A percentile compares a stretch with the other conserved stretches of the same genome.
Evolutionary conservation across 2,888 invertebrate species (phyloP).

Genomic region (Rotaria sp.): DNA sequence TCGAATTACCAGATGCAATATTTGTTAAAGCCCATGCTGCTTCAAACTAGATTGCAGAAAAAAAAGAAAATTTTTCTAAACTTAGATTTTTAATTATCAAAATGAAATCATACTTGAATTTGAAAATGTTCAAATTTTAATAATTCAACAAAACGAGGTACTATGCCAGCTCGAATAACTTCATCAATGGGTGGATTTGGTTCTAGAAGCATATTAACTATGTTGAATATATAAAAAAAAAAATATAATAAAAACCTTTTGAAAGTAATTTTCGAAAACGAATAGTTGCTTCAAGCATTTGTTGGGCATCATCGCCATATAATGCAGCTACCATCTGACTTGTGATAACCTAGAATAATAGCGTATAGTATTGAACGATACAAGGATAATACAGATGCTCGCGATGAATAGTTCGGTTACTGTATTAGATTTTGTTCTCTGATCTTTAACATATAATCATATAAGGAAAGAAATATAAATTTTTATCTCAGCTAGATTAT

Average conservation of each 20-base stretch:
- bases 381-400: too few species aligned
- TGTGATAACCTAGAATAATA: neutral
- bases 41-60: constrained; percentile 70
- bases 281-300: constrained; percentile 78
- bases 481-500: too few species aligned
- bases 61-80: neutral
- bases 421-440: too few species aligned
- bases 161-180: constrained; percentile 85
- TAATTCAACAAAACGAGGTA: constrained; percentile 86
- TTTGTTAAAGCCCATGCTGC: constrained; percentile 98
- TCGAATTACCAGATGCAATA: constrained; percentile 93
- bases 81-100: neutral
- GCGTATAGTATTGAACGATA: too few species aligned
- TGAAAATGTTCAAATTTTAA: constrained; percentile 59
- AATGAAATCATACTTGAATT: constrained; percentile 8
- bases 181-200: constrained; percentile 95
- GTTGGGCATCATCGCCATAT: constrained; percentile 59
- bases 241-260: constrained; percentile 56
- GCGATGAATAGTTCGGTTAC: too few species aligned
- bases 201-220: constrained; percentile 58
- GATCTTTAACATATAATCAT: too few species aligned
- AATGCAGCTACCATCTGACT: constrained; percentile 52
- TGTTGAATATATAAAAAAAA: neutral
- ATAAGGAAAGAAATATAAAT: too few species aligned
- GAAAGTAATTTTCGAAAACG: constrained; percentile 85